phyloP scores from a whole-genome alignment of 2,113 vertebrate species.

The Grus americana region DNA sequence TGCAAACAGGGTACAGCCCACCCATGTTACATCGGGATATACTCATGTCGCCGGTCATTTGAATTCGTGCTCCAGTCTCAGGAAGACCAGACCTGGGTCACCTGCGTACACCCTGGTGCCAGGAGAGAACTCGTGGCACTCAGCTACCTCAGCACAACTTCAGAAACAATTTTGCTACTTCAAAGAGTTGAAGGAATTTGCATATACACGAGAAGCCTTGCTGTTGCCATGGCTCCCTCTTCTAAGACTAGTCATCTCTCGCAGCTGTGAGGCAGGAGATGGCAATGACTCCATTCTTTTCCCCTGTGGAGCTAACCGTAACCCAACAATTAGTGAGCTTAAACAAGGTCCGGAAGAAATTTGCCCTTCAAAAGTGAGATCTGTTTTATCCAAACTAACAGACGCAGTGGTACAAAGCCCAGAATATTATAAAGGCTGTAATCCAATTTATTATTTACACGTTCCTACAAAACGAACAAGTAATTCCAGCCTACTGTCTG shows the following conservation, averaged over 20 bases:
- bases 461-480: neutral
- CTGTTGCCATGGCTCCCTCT: neutral
- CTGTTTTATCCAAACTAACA: neutral
- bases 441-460: neutral
- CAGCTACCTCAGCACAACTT: neutral
- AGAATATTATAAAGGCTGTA: neutral
- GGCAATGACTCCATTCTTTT: neutral
- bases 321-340: neutral
- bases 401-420: neutral
- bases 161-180: neutral
- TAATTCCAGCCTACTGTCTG: neutral
- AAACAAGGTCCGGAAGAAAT: neutral
- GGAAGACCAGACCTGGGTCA: neutral
- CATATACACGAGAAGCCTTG: neutral
- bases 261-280: neutral
- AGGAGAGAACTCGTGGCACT: neutral
- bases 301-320: neutral
- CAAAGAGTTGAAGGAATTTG: neutral
- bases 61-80: neutral
- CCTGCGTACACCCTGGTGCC: rapidly evolving
- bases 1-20: neutral
- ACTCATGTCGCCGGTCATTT: rapidly evolving
- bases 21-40: neutral
- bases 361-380: neutral
- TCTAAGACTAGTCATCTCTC: neutral